These are phyloP conservation scores for Pollimyrus isidori DNA, from an alignment of 2,113 vertebrate species.

Conservation along the genomic window DNA sequence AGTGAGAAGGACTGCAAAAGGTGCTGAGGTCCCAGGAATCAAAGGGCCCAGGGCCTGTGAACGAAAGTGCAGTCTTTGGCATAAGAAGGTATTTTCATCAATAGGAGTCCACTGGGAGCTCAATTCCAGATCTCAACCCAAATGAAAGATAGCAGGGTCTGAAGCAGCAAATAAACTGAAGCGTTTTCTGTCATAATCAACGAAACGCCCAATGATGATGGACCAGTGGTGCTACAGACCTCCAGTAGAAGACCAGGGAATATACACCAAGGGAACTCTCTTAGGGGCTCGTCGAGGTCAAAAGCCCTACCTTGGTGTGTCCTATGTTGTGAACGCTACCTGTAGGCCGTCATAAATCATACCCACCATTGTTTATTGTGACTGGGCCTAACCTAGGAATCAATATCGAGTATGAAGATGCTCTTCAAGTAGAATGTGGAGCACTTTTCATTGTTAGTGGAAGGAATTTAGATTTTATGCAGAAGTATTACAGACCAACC, in stretches of 20 bases:
- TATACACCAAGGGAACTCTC: neutral
- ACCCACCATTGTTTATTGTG: neutral
- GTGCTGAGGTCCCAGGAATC: neutral
- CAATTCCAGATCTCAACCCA: neutral
- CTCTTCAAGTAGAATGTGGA: neutral
- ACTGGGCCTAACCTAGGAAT: neutral
- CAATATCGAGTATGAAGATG: neutral
- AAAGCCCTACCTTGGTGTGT: neutral
- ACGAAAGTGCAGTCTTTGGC: neutral
- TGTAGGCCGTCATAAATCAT: neutral
- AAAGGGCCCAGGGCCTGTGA: neutral
- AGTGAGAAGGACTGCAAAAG: neutral
- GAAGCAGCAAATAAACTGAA: neutral
- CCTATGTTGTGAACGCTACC: neutral
- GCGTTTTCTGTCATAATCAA: neutral
- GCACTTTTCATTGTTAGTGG: neutral
- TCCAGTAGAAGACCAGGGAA: neutral
- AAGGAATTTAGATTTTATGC: neutral
- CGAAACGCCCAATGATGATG: neutral
- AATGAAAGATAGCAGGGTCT: neutral
- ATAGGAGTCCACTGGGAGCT: neutral
- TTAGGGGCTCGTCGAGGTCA: neutral
- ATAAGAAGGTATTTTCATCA: neutral
- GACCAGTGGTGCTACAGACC: neutral
- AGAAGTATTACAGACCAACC: neutral